Evolutionary conservation across 2,113 vertebrate species (phyloP), one percentile per base, ranked within the genome.

Genomic region (Chionis minor): DNA sequence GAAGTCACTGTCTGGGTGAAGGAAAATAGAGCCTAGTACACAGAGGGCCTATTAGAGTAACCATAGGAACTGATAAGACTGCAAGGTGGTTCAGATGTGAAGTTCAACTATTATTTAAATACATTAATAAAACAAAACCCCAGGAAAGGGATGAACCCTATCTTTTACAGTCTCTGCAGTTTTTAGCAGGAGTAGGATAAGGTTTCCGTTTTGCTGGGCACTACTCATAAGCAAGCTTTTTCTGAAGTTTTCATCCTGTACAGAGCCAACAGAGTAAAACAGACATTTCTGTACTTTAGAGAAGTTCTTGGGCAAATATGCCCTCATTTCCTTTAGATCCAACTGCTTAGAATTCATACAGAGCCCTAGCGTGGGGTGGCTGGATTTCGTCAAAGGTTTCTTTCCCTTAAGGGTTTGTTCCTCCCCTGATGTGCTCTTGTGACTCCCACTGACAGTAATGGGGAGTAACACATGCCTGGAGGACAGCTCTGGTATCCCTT

Each of bases 341-440:
- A 5, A 33, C 56, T 75, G 80, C 88, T 89, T 66, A 89, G 86
- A 87, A 94, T 89, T 94, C 66, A 58, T 74, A 69, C 40, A 84
- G 78, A 56, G 49, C 24, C 54, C n/a, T 89, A 87, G 54, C 49
- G 89, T 18, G 35, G 58, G 17, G 61, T 94, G 70, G 35, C 35
- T 94, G 65, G 30, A 62, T 96, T 89, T 93, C 0, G 2, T 96
- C 70, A 89, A 80, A 87, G 12, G 8, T 92, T 96, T 91, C 49
- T 87, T 92, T 92, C 47, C 65, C 91, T 88, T 62, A 82, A 92
- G 81, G 73, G 13, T 84, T 91, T 85, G 58, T 90, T 93, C 83
- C 54, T 81, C 51, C 84, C 42, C 73, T 69, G 38, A 77, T 84
- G 74, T 8, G 15, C 27, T 33, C 55, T n/a, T 88, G 28, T 70